phyloP scores from a whole-genome alignment of 1,140 invertebrate genomes.

The Harlomillsia oculata region DNA sequence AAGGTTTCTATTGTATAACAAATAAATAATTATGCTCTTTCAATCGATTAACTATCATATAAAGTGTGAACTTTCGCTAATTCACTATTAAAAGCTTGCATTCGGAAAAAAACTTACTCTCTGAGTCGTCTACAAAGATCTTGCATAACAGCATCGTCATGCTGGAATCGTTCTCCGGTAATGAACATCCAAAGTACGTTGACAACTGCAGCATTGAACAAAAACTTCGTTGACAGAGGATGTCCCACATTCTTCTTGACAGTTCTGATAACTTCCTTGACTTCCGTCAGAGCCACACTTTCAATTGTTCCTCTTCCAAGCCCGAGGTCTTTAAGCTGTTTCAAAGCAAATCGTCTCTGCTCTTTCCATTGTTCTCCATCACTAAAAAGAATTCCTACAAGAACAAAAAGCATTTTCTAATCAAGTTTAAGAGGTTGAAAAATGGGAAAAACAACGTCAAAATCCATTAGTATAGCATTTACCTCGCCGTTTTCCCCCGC shows the following conservation, averaged over 20 bases:
- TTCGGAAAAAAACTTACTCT: not conserved
- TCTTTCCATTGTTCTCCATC: conserved; percentile 24
- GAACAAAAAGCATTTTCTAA: not conserved
- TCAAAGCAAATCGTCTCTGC: conserved; percentile 23
- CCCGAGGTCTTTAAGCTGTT: conserved; percentile 16
- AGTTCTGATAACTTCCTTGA: not conserved
- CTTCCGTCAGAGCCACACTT: conserved; percentile 11
- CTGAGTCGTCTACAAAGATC: conserved; percentile 1
- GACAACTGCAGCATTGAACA: conserved; percentile 11
- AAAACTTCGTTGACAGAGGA: conserved; percentile 11
- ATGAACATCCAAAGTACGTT: conserved; percentile 19
- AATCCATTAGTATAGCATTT: not conserved
- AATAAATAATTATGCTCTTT: not conserved
- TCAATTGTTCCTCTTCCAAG: conserved; percentile 19
- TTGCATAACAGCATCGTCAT: conserved; percentile 9
- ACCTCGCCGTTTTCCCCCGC: conserved; percentile 16
- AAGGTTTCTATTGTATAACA: conserved; percentile 9
- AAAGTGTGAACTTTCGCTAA: not conserved
- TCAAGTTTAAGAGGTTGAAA: not conserved
- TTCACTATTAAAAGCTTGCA: not conserved
- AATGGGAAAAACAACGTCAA: not conserved
- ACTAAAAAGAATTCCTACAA: conserved; percentile 13
- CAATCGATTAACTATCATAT: not conserved
- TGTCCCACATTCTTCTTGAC: not conserved
- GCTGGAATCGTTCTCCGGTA: conserved; percentile 9